phyloP scores from a whole-genome alignment of 2,888 invertebrate genomes.

The Melieria picta region DNA sequence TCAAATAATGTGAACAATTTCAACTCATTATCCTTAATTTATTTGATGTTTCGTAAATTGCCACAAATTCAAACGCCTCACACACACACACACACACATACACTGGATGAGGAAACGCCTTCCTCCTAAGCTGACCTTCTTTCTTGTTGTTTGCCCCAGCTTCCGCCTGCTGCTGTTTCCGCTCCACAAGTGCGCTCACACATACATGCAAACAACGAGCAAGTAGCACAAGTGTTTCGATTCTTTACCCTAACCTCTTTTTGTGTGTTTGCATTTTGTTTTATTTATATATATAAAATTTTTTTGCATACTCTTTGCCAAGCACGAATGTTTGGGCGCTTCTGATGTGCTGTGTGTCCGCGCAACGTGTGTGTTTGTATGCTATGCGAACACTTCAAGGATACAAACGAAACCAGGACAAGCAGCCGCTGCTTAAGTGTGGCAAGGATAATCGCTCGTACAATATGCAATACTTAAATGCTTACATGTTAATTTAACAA shows the following conservation, averaged over 20 bases:
- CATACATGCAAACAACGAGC: not conserved
- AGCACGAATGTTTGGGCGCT: not conserved
- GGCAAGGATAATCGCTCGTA: constrained; percentile 25
- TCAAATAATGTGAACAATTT: no score
- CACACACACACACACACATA: no score
- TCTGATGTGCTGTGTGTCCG: not conserved
- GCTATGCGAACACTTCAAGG: not conserved
- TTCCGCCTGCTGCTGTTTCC: no score
- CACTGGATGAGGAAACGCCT: no score
- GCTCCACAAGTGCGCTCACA: no score
- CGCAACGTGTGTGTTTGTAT: constrained; percentile 8
- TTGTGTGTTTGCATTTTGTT: not conserved
- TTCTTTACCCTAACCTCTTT: constrained; percentile 18
- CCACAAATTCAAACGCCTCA: no score
- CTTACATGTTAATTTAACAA: constrained; percentile 30
- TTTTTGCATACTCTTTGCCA: constrained; percentile 20
- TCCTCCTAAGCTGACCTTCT: no score
- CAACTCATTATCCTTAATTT: no score
- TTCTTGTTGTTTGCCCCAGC: no score
- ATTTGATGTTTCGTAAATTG: no score
- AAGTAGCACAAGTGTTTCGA: constrained; percentile 29
- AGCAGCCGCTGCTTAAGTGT: constrained; percentile 20
- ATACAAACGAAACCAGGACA: constrained; percentile 25
- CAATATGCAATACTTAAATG: constrained; percentile 12
- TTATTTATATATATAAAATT: not conserved